Conservation (phyloP, 2,797 vertebrate species). For the Syndactyla subalaris region DNA sequence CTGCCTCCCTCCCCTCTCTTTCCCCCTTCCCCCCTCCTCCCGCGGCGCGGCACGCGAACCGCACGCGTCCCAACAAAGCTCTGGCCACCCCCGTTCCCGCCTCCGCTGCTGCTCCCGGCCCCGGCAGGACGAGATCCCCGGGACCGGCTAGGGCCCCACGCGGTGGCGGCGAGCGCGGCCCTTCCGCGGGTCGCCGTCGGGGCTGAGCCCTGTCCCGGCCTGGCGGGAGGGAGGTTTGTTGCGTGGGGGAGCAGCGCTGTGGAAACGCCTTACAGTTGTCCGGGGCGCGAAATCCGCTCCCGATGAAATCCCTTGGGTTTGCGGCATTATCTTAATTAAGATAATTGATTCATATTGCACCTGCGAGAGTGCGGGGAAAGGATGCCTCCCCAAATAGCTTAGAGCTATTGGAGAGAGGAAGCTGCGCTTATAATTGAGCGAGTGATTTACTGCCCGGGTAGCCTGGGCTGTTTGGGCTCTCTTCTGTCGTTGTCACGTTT, state of each 20-base stretch:
- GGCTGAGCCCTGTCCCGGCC: not conserved
- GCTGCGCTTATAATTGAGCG: slow-evolving; percentile 62
- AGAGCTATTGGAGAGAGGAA: slow-evolving; percentile 74
- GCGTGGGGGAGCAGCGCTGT: not conserved
- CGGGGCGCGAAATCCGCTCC: slow-evolving; percentile 69
- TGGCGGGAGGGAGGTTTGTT: not conserved
- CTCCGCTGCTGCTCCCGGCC: not conserved
- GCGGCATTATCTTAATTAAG: slow-evolving; percentile 85
- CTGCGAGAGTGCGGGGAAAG: slow-evolving; percentile 77
- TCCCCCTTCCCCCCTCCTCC: not conserved
- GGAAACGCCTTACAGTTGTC: slow-evolving; percentile 71
- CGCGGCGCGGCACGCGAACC: slow-evolving; percentile 80
- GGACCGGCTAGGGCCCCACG: not conserved
- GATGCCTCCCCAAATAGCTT: slow-evolving; percentile 75
- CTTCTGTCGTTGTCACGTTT: slow-evolving; percentile 33
- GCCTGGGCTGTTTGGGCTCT: not conserved
- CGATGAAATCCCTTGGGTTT: slow-evolving; percentile 78
- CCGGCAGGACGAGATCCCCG: not conserved
- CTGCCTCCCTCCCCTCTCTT: not conserved
- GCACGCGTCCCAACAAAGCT: slow-evolving; percentile 84
- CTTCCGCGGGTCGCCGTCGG: not conserved
- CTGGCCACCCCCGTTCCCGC: slow-evolving; percentile 56
- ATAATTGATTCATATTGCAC: slow-evolving; percentile 88
- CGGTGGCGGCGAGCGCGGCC: not conserved
- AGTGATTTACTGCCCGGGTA: slow-evolving; percentile 75